Base-by-base conservation (phyloP, 2,113 vertebrate genomes). In the Corythoichthys haematopterus region DNA sequence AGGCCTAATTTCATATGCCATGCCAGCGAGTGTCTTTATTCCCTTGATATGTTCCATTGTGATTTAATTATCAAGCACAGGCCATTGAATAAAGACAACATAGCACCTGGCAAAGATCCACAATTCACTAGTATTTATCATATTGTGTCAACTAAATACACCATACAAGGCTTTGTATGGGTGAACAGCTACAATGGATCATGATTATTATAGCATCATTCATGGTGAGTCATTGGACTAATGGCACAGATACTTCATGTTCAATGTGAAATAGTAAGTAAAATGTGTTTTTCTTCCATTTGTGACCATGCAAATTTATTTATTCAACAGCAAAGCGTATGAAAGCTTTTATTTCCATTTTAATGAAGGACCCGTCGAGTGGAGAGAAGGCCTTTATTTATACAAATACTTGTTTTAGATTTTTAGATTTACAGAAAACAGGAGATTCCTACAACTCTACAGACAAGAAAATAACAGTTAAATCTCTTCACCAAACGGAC, bases 1-100 rank as follows among this genome's bases (percentile, higher is more conserved):
- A 28, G 28, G 28, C 36, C 65, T 36, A 14, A 55, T 70, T 75
- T 70, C 33, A 52, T 40, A 45, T 2, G 11, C 38, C 20, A 50
- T 9, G 58, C 13, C 47, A 20, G 62, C 47, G 48, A 1, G 43
- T 57, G 33, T 51, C 52, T 36, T 66, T 33, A 53, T 74, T 66
- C 65, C 38, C 53, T 45, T 6, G 16, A 65, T n/a, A 35, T 0
- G 6, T 57, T 61, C 28, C 40, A 64, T 50, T 63, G 67, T 52
- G 20, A 20, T 55, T 55, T 28, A 55, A 55, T 55, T 11, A 33
- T 33, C 52, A 55, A 55, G 8, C 20, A 55, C 20, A 12, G 52
- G 52, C 8, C 20, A 55, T 43, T 55, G 20, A 40, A 65, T 59
- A 35, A 14, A 58, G 15, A 37, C 15, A 55, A 15, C 35, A 58